These are phyloP conservation scores for Ramphastos sulfuratus DNA, from an alignment of 2,113 vertebrate genomes.

Conservation along the genomic window DNA sequence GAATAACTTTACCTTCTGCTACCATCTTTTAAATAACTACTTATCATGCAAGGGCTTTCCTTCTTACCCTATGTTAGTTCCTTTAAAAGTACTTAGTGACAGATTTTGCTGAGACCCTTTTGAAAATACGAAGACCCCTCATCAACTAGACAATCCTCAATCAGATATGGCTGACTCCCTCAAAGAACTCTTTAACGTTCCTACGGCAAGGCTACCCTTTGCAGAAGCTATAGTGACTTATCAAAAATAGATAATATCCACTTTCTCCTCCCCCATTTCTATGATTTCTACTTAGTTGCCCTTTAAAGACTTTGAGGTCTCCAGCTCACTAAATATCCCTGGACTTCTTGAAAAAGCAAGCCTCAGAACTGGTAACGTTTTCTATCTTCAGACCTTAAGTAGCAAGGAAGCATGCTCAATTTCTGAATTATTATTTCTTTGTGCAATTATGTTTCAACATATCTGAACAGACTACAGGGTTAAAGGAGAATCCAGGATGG, in stretches of 20 bases:
- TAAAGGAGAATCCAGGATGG: neutral
- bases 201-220: neutral
- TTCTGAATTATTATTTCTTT: neutral
- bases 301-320: neutral
- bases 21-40: neutral
- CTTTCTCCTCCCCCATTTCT: neutral
- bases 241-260: neutral
- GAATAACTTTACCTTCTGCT: neutral
- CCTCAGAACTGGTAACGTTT: neutral
- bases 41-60: neutral
- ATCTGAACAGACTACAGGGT: neutral
- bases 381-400: neutral
- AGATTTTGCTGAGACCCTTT: neutral
- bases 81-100: neutral
- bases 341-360: rapidly evolving
- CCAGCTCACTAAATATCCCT: neutral
- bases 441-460: neutral
- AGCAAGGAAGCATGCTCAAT: neutral
- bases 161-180: neutral
- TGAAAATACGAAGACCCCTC: neutral
- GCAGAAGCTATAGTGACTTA: neutral
- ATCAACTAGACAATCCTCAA: neutral
- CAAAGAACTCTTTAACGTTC: neutral
- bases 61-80: neutral
- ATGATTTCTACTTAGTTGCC: neutral